A percentile compares a stretch with the other conserved stretches of the same genome.
These are phyloP conservation scores for Coccyzus lansbergi DNA, from an alignment of 2,797 vertebrate species.

Conservation along the genomic window DNA sequence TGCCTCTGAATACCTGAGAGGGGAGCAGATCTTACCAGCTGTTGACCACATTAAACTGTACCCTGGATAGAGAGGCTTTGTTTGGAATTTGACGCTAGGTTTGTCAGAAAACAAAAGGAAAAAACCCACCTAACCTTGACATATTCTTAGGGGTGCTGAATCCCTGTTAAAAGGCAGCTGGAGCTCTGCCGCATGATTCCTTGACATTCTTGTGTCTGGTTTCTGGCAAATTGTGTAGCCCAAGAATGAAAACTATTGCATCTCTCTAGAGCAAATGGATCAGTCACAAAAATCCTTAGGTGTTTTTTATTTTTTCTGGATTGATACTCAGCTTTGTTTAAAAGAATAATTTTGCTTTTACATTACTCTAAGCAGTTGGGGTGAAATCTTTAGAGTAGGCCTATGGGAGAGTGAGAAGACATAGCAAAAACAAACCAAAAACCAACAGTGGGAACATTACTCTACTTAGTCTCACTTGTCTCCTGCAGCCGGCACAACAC, in stretches of 20 bases:
- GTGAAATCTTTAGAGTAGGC: background rate
- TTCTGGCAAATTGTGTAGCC: background rate
- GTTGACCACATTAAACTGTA: background rate
- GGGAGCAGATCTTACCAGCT: background rate
- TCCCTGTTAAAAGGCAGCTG: slow-evolving; percentile 11
- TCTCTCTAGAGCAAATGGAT: background rate
- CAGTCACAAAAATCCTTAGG: background rate
- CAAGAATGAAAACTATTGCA: background rate
- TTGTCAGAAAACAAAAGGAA: background rate
- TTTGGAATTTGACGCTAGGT: background rate
- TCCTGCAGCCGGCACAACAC: slow-evolving; percentile 90
- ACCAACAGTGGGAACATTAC: background rate
- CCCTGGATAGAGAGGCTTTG: background rate
- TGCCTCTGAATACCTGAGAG: background rate
- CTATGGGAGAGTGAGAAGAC: background rate
- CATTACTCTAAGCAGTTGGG: background rate
- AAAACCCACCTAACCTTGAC: background rate
- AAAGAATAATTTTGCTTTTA: background rate
- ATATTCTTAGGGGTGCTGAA: background rate
- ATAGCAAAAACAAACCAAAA: background rate
- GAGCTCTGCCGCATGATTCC: background rate
- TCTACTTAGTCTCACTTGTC: slow-evolving; percentile 12
- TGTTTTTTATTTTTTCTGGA: background rate
- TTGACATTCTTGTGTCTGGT: background rate
- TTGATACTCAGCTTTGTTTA: background rate